Evolutionary conservation across 1,140 invertebrate species (phyloP), one percentile per base, ranked within the genome.

Genomic region (Calliopsis andreniformis): DNA sequence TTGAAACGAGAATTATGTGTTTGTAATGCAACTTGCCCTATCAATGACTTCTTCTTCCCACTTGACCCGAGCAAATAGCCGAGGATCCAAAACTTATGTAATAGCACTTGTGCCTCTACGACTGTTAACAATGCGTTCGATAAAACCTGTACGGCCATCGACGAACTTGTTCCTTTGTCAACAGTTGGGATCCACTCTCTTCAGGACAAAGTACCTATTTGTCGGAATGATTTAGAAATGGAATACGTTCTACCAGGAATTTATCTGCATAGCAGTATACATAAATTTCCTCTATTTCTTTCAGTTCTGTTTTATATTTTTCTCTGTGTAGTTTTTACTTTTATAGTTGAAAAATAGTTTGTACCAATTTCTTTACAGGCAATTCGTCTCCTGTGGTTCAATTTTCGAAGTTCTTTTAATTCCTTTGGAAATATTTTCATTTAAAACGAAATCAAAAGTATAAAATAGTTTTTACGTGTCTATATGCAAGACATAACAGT

Each of bases 61-160:
- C 62, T 64, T 28, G 63, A 45, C 10, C 47, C 20, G 30, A 66
- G 63, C 10, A 51, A 53, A 66, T 53, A n/a, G 47, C 63, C n/a
- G 32, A 30, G 47, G 51, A 51, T 66, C 30, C 16, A n/a, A n/a
- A 53, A 51, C n/a, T 66, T 53, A 66, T 23, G 63, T 39, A 66
- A 66, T 8, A 20, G 12, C 47, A 8, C 16, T 25, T 51, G 16
- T 43, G 42, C 35, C 28, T 70, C 20, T 23, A 25, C 43, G 55
- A 59, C 32, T 47, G 55, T 70, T 59, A 56, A 70, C 28, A 45
- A 39, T 47, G 53, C 45, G 68, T 39, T 12, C 47, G 7, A 66
- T 66, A 66, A 66, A 66, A 28, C n/a, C 32, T 66, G 20, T 49
- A 51, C 6, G 45, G 16, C 20, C 30, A 25, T 66, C 18, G 20